Base-by-base conservation (phyloP, 2,888 invertebrate genomes). In the Bembecia ichneumoniformis region DNA sequence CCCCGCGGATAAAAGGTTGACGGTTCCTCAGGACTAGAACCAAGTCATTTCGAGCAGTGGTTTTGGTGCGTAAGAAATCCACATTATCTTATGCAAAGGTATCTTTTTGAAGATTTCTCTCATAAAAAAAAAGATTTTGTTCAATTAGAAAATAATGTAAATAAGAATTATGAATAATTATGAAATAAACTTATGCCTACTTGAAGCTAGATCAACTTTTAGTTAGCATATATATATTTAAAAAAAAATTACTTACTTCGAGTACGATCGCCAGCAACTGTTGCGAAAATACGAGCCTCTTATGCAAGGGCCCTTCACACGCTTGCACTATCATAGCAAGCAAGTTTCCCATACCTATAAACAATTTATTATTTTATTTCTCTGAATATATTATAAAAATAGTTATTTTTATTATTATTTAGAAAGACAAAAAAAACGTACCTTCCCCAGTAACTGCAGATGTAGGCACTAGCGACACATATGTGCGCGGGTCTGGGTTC, bases 381-480 rank as follows among this genome's bases (percentile, higher is more conserved):
- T 2, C 28, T 28, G 28, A 28, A 28, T 28, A 2, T 28, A 5
- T 7, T 28, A 28, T 2, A 2, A 28, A 28, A 28, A 1, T 20
- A 28, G 20, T 28, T 28, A 9, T 9, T 28, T 9, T 28, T 28
- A 28, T 28, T 9, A 7, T 28, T 9, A 28, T 28, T 28, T 28
- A 7, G 1, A 9, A 28, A 28, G n/a, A n/a, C n/a, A 28, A 9
- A 9, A 28, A 28, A 28, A 7, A 28, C 28, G 28, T 0, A 28
- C 28, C 98, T 74, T 99, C 99, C 15, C 99, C 99, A 0, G 96
- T 94, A 57, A 97, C 95, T 0, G 99, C 99, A 51, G 98, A 98
- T 0, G 99, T 99, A 0, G 99, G 99, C 10, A 99, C 95, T 67
- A 99, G 87, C 0, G 98, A 98, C 43, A 99, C 93, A 72, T 98